Base-by-base conservation (phyloP, 2,797 vertebrate genomes). In the Chlorospingus semifuscus region DNA sequence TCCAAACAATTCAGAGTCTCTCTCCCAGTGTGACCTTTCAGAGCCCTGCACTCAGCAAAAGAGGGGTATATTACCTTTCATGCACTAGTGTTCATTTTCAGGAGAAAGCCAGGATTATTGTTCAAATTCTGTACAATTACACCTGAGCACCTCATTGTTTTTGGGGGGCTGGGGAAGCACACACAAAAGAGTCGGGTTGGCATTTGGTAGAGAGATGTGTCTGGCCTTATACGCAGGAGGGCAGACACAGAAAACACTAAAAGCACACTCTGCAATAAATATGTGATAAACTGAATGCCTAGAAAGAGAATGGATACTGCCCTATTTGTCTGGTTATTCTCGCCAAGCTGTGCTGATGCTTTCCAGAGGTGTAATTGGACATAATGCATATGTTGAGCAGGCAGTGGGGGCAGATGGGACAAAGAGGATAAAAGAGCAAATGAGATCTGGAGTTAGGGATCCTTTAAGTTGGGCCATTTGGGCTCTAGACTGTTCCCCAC, bases 1-100 rank as follows among this genome's bases (percentile, higher is more conserved):
- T 97, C 93, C 91, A 96, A 96, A 94, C 94, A 94, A 93, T 95
- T 84, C 92, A 69, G 65, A 94, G 37, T 66, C 63, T 95, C 72
- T 94, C 66, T 94, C 70, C 36, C 77, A 88, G 80, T 52, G 87
- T 93, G 94, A 95, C 95, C 95, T 96, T 96, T 96, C 72, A 84
- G 89, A 96, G 70, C 87, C 82, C 95, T 83, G 83, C 47, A 79
- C 80, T 96, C 92, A 90, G 93, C 94, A 93, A 86, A 96, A 95
- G 80, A 93, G 66, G 84, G 34, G 77, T 93, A 84, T 84, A 90
- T 91, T 97, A 88, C 89, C 70, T 95, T 93, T 83, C 95, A 94
- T 70, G 85, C 77, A 80, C 82, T 82, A 74, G 63, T 66, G 70
- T 93, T 94, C 93, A 93, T 94, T 95, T 95, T 90, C 80, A 90